Conservation (phyloP, 2,888 invertebrate genomes). For the Brachylomia viminalis region DNA sequence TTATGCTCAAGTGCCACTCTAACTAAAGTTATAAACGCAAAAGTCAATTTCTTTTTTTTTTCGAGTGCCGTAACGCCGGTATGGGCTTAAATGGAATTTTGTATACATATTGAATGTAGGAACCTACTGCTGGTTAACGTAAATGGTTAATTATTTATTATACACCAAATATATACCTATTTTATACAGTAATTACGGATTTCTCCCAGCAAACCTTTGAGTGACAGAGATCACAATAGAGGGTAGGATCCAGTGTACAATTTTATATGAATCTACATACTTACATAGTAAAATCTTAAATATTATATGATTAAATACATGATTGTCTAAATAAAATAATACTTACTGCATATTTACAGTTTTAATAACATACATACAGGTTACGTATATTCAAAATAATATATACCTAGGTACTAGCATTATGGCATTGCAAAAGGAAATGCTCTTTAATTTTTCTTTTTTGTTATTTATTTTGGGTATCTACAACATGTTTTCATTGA, state of each 20-base stretch:
- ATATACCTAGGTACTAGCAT: too few species aligned
- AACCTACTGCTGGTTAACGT: background rate
- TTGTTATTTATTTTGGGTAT: background rate
- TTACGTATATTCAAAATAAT: too few species aligned
- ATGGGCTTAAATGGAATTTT: background rate
- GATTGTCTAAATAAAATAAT: too few species aligned
- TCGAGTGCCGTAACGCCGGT: background rate
- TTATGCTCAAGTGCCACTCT: conserved; percentile 2
- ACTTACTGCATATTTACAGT: too few species aligned
- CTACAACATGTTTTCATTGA: background rate
- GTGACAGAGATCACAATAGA: background rate
- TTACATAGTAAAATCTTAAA: too few species aligned
- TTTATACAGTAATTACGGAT: background rate
- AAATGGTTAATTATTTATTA: background rate
- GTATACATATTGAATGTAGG: background rate
- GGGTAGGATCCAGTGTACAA: background rate
- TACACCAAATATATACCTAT: background rate
- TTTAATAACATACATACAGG: too few species aligned
- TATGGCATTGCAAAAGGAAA: background rate
- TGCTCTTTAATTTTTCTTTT: background rate
- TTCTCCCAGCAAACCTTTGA: background rate
- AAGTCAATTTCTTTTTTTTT: background rate
- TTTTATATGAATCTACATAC: background rate
- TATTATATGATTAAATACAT: background rate
- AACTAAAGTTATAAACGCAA: background rate